Evolutionary conservation across 1,140 invertebrate species (phyloP), one percentile per base, ranked within the genome.

Genomic region (Reticulitermes speratus): DNA sequence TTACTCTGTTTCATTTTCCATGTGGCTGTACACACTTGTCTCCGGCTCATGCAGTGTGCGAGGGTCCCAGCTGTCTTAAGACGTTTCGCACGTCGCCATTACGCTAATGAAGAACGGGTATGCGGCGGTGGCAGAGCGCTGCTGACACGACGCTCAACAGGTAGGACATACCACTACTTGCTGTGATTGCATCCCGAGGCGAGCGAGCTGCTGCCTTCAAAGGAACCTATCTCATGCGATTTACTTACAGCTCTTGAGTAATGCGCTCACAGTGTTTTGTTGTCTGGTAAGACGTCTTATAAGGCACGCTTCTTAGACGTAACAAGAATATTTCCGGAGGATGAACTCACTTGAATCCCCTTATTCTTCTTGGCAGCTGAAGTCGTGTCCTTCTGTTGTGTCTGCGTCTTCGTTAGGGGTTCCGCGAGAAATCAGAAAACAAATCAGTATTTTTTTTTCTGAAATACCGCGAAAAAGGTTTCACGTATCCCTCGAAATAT

Each of bases 231-330:
- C 65, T 75, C 65, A 75, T 75, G 65, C 65, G 65, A 75, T 75
- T 75, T 75, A 30, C n/a, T 75, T 75, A 75, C 65, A 75, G 5
- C 65, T 75, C 65, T 38, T 30, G 65, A 75, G 25, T 75, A 75
- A 75, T 75, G 65, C 65, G 65, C 65, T 75, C 65, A 30, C n/a
- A 25, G n/a, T 75, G 65, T n/a, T 75, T 75, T 75, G 25, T 75
- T 75, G 65, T 30, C 65, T 75, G 25, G 7, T 30, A 75, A 75
- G 65, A 75, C 65, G 65, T 75, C 65, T 75, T 75, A 30, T 30
- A 75, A 69, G 25, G n/a, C 65, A 75, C n/a, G n/a, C 65, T 75
- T 75, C 25, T 75, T 30, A 11, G 19, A 5, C 19, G 52, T 30
- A 75, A 75, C 65, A 14, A 75, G 65, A 7, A 14, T 75, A 21